These are phyloP conservation scores for Cosmopolites sordidus DNA, from an alignment of 2,888 invertebrate genomes.

Conservation along the genomic window DNA sequence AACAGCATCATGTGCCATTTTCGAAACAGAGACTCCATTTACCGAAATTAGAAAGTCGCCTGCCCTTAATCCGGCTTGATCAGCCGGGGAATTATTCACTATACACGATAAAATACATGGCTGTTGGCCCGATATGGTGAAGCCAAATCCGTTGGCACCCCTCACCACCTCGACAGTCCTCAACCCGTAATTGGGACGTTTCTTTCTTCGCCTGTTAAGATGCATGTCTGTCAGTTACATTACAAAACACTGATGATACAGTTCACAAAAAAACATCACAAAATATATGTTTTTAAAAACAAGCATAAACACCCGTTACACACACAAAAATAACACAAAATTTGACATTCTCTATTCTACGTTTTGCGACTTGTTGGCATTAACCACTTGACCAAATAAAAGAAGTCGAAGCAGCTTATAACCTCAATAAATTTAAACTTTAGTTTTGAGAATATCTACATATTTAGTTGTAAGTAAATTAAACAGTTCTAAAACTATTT, in stretches of 20 bases:
- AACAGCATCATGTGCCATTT: slow-evolving; percentile 88
- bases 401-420: too few species aligned
- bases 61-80: slow-evolving; percentile 81
- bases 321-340: slow-evolving; percentile 3
- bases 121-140: slow-evolving; percentile 94
- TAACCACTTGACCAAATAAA: not conserved
- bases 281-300: not conserved
- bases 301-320: slow-evolving; percentile 13
- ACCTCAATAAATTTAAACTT: too few species aligned
- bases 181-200: slow-evolving; percentile 69
- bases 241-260: not conserved
- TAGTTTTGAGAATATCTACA: too few species aligned
- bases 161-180: slow-evolving; percentile 80
- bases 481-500: too few species aligned
- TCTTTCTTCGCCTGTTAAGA: slow-evolving; percentile 62
- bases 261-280: not conserved
- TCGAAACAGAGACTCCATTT: slow-evolving; percentile 86
- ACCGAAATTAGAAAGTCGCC: slow-evolving; percentile 92
- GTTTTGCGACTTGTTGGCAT: slow-evolving; percentile 2
- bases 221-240: slow-evolving; percentile 48
- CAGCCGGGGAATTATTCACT: slow-evolving; percentile 85
- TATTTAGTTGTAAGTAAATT: too few species aligned
- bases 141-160: slow-evolving; percentile 91
- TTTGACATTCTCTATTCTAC: slow-evolving; percentile 9
- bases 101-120: slow-evolving; percentile 94